Conservation (phyloP, 2,113 vertebrate species). For the Leiothrix lutea region DNA sequence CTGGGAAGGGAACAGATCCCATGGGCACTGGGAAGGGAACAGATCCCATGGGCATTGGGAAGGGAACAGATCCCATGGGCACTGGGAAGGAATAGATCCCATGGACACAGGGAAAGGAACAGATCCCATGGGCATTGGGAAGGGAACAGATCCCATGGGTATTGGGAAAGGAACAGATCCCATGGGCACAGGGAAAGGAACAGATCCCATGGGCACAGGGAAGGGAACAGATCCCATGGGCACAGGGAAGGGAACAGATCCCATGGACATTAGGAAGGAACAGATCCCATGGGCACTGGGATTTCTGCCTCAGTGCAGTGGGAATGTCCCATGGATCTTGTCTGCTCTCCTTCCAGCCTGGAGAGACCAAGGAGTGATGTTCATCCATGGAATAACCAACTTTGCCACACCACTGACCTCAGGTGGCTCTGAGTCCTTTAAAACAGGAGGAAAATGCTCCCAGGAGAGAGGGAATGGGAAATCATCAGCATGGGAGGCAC, state of each 20-base stretch:
- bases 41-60: too few relatives aligned
- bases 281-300: background rate
- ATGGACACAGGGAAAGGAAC: too few relatives aligned
- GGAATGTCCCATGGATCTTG: background rate
- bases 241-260: background rate
- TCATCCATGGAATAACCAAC: background rate
- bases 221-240: background rate
- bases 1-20: background rate
- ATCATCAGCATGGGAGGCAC: background rate
- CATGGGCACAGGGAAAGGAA: too few relatives aligned
- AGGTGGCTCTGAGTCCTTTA: background rate
- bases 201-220: too few relatives aligned
- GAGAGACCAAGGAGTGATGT: rapidly evolving
- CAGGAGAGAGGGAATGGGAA: background rate
- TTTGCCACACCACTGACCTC: background rate
- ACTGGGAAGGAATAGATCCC: too few relatives aligned
- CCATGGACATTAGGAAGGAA: background rate
- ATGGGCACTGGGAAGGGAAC: too few relatives aligned
- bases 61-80: background rate
- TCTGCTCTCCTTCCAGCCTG: background rate
- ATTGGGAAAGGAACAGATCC: background rate
- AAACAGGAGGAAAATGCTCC: background rate
- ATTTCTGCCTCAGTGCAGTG: background rate
- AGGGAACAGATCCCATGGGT: background rate
- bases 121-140: too few relatives aligned